Base-by-base conservation (phyloP, 2,888 invertebrate species). In the Neelides folsomi region DNA sequence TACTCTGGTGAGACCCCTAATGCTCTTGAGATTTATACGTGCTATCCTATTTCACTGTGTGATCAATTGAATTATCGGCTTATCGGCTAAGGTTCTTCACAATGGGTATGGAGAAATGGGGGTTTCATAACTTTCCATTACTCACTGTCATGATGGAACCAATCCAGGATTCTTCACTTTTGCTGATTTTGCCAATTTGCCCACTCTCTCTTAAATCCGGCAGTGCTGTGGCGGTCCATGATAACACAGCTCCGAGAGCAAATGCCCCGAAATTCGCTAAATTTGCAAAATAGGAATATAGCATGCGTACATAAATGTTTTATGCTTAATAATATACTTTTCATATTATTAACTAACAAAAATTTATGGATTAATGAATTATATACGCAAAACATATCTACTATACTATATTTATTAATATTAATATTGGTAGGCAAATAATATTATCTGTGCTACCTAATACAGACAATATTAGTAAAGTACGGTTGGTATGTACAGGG, bases 151-250 rank as follows among this genome's bases (percentile, higher is more conserved):
- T 58, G 16, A 61, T 48, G 6, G 64, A 56, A 35, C 57, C 58
- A 27, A 64, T 59, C 64, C 64, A 64, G 16, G 60, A 54, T 50
- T 59, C 62, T 38, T 59, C 54, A 8, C 6, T 34, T 18, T 35
- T 16, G 3, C 55, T 53, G 16, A 64, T 58, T 44, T 57, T 53
- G 15, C 59, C 58, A 20, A 61, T 40, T 9, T 52, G 39, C 27
- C 56, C 53, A 18, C 53, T 52, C 19, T 49, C 52, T 35, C 62
- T 41, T 4, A 64, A 48, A 49, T 59, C 59, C 10, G 64, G 64
- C 35, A 64, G 47, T 3, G 64, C 62, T 19, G 59, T 57, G 2
- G 60, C 57, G 6, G 62, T 60, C 55, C 55, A 64, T n/a, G 59
- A 51, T 8, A 61, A 44, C 1, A 55, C 57, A 5, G 58, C 34